phyloP scores from a whole-genome alignment of 1,140 invertebrate genomes.

The Diploscapter pachys region DNA sequence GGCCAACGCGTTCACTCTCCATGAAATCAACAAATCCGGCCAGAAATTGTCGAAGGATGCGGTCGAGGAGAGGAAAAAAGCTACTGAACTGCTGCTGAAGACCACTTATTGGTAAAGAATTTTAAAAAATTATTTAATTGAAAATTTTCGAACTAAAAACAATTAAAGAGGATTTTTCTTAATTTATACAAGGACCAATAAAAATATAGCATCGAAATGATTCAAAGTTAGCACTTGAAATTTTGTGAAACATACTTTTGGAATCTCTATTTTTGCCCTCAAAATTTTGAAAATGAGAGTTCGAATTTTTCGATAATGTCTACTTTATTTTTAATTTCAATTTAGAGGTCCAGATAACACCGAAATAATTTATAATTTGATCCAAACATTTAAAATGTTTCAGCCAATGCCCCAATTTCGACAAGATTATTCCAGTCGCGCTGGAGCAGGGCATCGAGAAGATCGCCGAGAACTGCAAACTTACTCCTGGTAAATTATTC shows the following conservation, averaged over 20 bases:
- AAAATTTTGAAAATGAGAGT: too few relatives aligned
- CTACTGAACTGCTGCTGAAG: conserved; percentile 77
- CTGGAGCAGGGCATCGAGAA: conserved; percentile 75
- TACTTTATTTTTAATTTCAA: too few relatives aligned
- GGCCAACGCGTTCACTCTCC: conserved; percentile 72
- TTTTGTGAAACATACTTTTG: too few relatives aligned
- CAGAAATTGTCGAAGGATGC: conserved; percentile 66
- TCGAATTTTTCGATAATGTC: too few relatives aligned
- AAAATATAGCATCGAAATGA: too few relatives aligned
- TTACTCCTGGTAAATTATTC: conserved; percentile 53
- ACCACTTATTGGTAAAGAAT: conserved; percentile 79
- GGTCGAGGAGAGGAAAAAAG: conserved; percentile 78
- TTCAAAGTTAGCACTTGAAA: too few relatives aligned
- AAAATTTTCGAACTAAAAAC: neutral
- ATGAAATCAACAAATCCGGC: conserved; percentile 45
- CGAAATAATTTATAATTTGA: too few relatives aligned
- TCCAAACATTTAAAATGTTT: conserved; percentile 44
- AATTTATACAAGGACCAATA: too few relatives aligned
- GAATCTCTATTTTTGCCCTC: too few relatives aligned
- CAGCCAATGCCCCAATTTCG: conserved; percentile 93
- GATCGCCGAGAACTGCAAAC: conserved; percentile 76
- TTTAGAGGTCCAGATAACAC: too few relatives aligned
- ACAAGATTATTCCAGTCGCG: conserved; percentile 77
- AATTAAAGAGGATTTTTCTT: too few relatives aligned
- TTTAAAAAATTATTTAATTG: neutral